A percentile compares a stretch with the other conserved stretches of the same genome.
These are phyloP conservation scores for Phymorhynchus buccinoides DNA, from an alignment of 1,140 invertebrate species.

Conservation along the genomic window DNA sequence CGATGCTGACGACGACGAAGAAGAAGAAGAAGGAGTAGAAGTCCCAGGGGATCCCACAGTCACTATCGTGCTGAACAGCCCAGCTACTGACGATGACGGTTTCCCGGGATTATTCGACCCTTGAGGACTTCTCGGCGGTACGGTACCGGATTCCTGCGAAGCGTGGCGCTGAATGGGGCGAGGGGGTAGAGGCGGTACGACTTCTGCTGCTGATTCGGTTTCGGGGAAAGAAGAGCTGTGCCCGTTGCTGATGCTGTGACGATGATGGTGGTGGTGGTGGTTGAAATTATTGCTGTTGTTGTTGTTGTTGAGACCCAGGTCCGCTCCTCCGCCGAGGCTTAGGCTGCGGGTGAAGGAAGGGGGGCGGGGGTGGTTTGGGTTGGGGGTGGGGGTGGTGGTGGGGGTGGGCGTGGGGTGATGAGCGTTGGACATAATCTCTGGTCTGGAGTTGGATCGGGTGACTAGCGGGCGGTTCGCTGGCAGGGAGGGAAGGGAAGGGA, in stretches of 20 bases:
- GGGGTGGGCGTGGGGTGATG: background rate
- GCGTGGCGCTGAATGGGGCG: background rate
- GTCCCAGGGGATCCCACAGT: background rate
- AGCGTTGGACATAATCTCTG: background rate
- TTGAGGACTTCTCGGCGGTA: background rate
- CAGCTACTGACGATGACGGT: background rate
- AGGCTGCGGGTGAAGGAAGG: background rate
- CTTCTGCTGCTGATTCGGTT: background rate
- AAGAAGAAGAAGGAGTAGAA: background rate
- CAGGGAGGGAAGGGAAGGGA: no score
- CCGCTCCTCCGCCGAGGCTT: background rate
- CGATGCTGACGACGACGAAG: background rate
- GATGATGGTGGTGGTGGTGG: background rate
- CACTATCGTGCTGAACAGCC: background rate
- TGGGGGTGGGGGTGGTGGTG: background rate
- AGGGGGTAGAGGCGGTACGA: background rate
- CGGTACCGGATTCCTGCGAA: background rate
- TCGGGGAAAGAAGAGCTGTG: background rate
- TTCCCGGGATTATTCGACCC: background rate
- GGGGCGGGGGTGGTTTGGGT: background rate
- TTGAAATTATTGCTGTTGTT: background rate
- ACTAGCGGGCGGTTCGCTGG: background rate
- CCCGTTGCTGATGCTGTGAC: background rate
- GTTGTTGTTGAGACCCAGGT: background rate
- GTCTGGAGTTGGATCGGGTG: constrained; percentile 1